Conservation (phyloP, 2,113 vertebrate species). For the Atlantisia rogersi region DNA sequence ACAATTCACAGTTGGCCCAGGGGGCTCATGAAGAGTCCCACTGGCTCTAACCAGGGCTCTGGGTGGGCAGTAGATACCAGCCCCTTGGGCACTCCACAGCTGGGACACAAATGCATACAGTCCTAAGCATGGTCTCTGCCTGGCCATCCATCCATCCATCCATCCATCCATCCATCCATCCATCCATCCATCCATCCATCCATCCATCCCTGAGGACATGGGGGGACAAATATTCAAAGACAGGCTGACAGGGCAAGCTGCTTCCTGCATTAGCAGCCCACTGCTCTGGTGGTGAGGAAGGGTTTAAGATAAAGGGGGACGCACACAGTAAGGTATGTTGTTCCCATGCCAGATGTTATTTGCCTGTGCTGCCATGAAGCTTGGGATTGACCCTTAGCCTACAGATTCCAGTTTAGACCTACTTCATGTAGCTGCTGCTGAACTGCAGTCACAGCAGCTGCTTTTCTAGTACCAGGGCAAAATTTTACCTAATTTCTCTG, state of each 20-base stretch:
- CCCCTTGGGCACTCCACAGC: not conserved
- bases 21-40: not conserved
- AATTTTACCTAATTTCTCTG: not conserved
- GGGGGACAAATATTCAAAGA: not conserved
- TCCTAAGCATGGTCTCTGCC: not conserved
- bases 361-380: not conserved
- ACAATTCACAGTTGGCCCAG: not conserved
- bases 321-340: not conserved
- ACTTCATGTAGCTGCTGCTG: not conserved
- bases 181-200: fast-evolving
- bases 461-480: not conserved
- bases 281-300: not conserved
- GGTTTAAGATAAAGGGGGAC: not conserved
- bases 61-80: not conserved
- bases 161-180: fast-evolving
- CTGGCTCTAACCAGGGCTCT: not conserved
- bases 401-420: fast-evolving
- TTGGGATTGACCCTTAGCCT: not conserved
- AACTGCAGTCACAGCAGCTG: not conserved
- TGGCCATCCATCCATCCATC: fast-evolving
- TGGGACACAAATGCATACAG: not conserved
- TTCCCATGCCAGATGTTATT: not conserved
- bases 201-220: fast-evolving
- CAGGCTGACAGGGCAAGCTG: not conserved
- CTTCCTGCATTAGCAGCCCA: not conserved